Base-by-base conservation (phyloP, 2,888 invertebrate species). In the Panopea generosa region DNA sequence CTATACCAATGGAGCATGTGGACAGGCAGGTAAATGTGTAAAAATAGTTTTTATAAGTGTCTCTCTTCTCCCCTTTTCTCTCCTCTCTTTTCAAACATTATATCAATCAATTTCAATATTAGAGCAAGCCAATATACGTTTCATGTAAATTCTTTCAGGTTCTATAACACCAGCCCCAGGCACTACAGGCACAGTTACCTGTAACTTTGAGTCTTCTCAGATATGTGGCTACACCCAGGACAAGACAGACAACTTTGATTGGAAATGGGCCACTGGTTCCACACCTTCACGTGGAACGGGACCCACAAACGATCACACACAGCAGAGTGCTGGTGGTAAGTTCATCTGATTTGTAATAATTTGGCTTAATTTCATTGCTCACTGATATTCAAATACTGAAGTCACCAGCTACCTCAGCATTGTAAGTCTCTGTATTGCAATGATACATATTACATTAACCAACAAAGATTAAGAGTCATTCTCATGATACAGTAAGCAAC, bases 171-270 rank as follows among this genome's bases (percentile, higher is more conserved):
- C 71, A 14, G 50, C 66, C 3, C 79, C 79, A 26, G 79, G 79
- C 1, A n/a, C 53, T 18, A 57, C 66, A 24, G 79, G 79, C 9
- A 80, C 79, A 27, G 56, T 75, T 2, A 68, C 71, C 7, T 90
- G 90, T 77, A 83, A 85, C 74, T 90, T 90, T 81, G 90, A 90
- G 75, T 65, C 78, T 4, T 40, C 61, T 4, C 67, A 73, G 27
- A 72, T 87, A 11, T 91, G 90, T 84, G 88, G 87, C 11, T 90
- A 89, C 81, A 68, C 61, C 1, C 87, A 90, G 40, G 87, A 87
- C 57, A 83, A 65, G 62, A 77, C 65, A 2, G 87, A 86, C 61
- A 75, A 77, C 43, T 89, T 86, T 77, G 83, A 87, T 62, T 90
- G 90, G 90, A 70, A 45, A 18, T 81, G 86, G 61, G 56, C 63